A percentile compares a stretch with the other conserved stretches of the same genome.
phyloP scores from a whole-genome alignment of 2,888 invertebrate species.

The Merodon equestris region DNA sequence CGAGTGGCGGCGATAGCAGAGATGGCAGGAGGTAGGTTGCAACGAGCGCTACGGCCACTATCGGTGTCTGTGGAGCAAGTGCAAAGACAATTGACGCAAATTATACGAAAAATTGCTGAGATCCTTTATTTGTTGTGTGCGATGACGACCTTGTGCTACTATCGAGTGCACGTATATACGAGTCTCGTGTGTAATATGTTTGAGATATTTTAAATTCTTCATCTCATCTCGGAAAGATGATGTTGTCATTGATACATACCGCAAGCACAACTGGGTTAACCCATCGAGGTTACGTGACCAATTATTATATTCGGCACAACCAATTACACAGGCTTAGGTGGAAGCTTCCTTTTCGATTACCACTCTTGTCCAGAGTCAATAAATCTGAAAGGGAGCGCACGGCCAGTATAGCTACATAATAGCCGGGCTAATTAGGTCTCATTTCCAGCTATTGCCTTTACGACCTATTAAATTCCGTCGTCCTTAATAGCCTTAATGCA shows the following conservation, averaged over 20 bases:
- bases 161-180: neutral
- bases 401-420: conserved; percentile 22
- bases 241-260: too few species aligned
- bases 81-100: conserved; percentile 37
- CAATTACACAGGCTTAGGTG: too few species aligned
- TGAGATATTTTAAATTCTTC: too few species aligned
- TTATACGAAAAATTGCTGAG: conserved; percentile 34
- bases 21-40: too few species aligned
- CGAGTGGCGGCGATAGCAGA: conserved; percentile 19
- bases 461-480: neutral
- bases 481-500: conserved; percentile 31
- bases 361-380: conserved; percentile 20
- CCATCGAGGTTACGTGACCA: too few species aligned
- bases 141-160: conserved; percentile 40
- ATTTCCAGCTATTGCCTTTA: conserved; percentile 19
- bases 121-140: conserved; percentile 39
- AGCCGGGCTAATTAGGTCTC: conserved; percentile 58
- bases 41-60: neutral
- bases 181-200: too few species aligned
- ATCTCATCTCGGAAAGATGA: too few species aligned
- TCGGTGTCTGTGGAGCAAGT: conserved; percentile 33
- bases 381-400: conserved; percentile 28
- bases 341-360: conserved; percentile 17
- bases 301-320: too few species aligned
- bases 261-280: too few species aligned